These are phyloP conservation scores for Prietella phreatophila DNA, from an alignment of 2,113 vertebrate species.

Conservation along the genomic window DNA sequence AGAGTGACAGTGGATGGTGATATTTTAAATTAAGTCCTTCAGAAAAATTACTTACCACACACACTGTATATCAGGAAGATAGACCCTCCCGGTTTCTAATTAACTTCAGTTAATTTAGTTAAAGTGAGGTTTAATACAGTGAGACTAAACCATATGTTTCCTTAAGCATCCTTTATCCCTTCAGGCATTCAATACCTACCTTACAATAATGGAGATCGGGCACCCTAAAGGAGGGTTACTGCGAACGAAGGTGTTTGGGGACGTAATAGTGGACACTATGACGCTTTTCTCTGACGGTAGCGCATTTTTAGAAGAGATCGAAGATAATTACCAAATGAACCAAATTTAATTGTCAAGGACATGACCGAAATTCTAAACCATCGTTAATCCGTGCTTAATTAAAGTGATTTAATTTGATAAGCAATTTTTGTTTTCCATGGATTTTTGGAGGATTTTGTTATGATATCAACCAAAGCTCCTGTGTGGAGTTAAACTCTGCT, in stretches of 20 bases:
- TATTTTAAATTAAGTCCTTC: not conserved
- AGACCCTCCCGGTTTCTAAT: too few relatives aligned
- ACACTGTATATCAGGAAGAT: not conserved
- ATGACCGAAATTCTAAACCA: not conserved
- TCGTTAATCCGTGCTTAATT: too few relatives aligned
- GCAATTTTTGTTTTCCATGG: not conserved
- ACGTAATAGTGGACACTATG: not conserved
- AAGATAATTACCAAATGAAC: not conserved
- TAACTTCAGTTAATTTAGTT: not conserved
- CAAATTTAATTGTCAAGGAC: not conserved
- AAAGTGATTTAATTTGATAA: not conserved
- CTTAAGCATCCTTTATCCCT: not conserved
- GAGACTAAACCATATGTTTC: not conserved
- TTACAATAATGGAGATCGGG: not conserved
- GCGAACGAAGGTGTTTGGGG: not conserved
- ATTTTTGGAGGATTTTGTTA: not conserved
- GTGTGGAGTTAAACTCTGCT: too few relatives aligned
- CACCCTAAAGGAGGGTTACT: not conserved
- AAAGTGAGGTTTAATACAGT: not conserved
- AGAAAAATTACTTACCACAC: not conserved
- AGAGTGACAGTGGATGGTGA: not conserved
- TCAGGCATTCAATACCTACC: not conserved
- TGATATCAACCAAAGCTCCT: too few relatives aligned
- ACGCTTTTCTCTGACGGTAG: not conserved
- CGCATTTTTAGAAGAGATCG: not conserved